phyloP scores from a whole-genome alignment of 2,888 invertebrate genomes.

The Noctua janthina region DNA sequence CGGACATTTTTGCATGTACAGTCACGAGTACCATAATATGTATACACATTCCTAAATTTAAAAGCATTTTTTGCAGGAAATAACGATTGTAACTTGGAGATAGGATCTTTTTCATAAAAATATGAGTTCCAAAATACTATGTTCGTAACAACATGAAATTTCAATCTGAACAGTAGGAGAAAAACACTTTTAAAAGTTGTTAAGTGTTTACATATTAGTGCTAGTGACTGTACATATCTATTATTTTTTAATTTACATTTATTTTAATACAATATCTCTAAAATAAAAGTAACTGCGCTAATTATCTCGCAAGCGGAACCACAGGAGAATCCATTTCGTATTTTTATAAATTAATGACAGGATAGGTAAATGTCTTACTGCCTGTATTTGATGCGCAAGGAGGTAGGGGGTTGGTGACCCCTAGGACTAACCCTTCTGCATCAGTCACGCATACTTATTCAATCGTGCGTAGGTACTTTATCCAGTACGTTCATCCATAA shows the following conservation, averaged over 20 bases:
- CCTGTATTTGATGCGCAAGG: neutral
- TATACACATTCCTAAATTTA: too few relatives aligned
- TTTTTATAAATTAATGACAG: neutral
- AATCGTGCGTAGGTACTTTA: neutral
- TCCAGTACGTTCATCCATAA: neutral
- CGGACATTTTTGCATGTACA: neutral
- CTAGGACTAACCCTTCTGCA: neutral
- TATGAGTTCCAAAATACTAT: too few relatives aligned
- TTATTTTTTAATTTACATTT: neutral
- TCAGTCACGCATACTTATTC: conserved; percentile 6
- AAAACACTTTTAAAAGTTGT: too few relatives aligned
- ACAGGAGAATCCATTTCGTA: neutral
- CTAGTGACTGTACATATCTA: too few relatives aligned
- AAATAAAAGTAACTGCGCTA: neutral
- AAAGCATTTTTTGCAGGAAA: too few relatives aligned
- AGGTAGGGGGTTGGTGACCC: conserved; percentile 1
- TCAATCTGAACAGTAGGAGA: too few relatives aligned
- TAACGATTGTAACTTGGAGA: too few relatives aligned
- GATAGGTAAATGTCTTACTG: neutral
- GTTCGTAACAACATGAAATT: too few relatives aligned
- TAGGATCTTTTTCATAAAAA: too few relatives aligned
- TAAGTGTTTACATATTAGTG: too few relatives aligned
- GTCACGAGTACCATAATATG: too few relatives aligned
- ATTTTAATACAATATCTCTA: neutral
- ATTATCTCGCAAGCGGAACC: neutral